phyloP scores from a whole-genome alignment of 2,888 invertebrate species.

The Eucera pruinosa region DNA sequence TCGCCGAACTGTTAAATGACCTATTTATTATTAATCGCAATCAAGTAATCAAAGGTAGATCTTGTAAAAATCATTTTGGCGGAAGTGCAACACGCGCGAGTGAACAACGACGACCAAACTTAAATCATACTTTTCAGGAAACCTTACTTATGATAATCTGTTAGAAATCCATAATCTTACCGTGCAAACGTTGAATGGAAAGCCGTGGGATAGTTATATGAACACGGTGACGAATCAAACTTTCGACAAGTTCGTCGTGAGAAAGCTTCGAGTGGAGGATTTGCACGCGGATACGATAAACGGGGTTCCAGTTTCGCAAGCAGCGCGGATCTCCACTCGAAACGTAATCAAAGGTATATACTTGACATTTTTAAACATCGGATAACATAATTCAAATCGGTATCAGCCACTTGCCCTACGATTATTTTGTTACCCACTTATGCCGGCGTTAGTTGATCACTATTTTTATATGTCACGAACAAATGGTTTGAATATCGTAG shows the following conservation, averaged over 20 bases:
- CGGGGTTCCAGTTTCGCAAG: slow-evolving; percentile 67
- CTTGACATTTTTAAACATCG: not conserved
- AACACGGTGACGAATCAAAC: slow-evolving; percentile 73
- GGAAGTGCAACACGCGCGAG: no score
- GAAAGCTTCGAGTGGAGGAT: slow-evolving; percentile 63
- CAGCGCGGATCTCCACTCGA: slow-evolving; percentile 73
- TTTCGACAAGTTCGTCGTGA: slow-evolving; percentile 63
- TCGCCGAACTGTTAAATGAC: slow-evolving; percentile 64
- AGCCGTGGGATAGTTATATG: slow-evolving; percentile 61
- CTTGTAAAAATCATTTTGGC: not conserved
- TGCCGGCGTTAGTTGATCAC: no score
- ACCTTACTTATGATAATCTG: slow-evolving; percentile 58
- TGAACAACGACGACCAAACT: not conserved
- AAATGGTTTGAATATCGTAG: no score
- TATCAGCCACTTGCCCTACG: no score
- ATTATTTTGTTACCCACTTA: no score
- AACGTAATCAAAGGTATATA: slow-evolving; percentile 78
- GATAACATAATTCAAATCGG: not conserved
- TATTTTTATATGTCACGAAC: no score
- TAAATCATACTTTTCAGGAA: slow-evolving; percentile 59
- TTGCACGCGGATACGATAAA: slow-evolving; percentile 73
- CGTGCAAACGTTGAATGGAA: slow-evolving; percentile 67
- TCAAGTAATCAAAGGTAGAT: slow-evolving; percentile 72
- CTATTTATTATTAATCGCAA: slow-evolving; percentile 69
- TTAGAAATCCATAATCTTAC: slow-evolving; percentile 58